Evolutionary conservation across 2,113 vertebrate genomes (phyloP).

Genomic region (Alouatta palliata): DNA sequence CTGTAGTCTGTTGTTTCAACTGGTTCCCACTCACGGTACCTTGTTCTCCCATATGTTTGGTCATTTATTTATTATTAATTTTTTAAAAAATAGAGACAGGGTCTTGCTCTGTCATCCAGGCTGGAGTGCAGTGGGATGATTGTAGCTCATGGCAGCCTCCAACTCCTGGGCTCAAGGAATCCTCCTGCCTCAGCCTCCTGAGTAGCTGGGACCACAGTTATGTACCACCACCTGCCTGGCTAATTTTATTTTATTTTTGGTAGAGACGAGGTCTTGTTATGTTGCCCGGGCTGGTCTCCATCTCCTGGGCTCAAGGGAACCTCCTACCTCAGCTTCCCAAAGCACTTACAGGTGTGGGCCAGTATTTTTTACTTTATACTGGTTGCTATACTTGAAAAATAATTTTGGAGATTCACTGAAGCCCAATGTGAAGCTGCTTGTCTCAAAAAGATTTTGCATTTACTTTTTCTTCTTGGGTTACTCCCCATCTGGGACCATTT

Average conservation of each 20-base stretch:
- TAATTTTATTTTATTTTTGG: neutral
- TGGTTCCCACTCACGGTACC: neutral
- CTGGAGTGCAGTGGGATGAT: neutral
- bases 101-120: neutral
- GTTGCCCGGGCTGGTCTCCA: neutral
- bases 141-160: neutral
- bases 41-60: neutral
- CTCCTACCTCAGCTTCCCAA: neutral
- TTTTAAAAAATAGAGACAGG: no score
- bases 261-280: neutral
- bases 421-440: neutral
- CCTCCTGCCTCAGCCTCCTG: neutral
- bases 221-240: neutral
- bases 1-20: constrained; percentile 4
- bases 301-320: neutral
- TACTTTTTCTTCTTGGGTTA: neutral
- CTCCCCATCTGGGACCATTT: neutral
- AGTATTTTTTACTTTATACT: constrained; percentile 13
- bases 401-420: constrained; percentile 44
- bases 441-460: neutral
- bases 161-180: neutral
- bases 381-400: neutral
- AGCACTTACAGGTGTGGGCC: neutral
- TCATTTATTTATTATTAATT: neutral
- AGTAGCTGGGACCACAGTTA: neutral